These are phyloP conservation scores for Cyclura pinguis DNA, from an alignment of 2,797 vertebrate species.

Conservation along the genomic window DNA sequence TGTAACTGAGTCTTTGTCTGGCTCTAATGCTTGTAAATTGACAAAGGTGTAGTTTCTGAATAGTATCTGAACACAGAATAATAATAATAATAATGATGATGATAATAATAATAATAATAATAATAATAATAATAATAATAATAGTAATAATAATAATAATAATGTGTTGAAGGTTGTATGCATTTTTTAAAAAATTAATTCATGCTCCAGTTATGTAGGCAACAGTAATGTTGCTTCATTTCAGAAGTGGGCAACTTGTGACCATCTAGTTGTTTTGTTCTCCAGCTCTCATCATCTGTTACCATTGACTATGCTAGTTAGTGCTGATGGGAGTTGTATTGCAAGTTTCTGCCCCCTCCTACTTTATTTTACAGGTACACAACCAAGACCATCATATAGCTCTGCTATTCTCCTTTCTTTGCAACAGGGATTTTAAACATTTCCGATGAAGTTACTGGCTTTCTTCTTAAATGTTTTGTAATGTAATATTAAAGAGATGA, in stretches of 20 bases:
- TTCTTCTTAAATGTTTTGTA: constrained; percentile 40
- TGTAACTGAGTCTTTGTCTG: constrained; percentile 11
- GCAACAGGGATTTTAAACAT: constrained; percentile 42
- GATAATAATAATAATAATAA: too few relatives aligned
- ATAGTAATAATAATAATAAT: neutral
- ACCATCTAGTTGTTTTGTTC: neutral
- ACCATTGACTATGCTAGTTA: neutral
- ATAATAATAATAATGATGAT: neutral
- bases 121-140: too few relatives aligned
- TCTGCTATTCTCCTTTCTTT: constrained; percentile 20
- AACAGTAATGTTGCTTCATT: constrained; percentile 4
- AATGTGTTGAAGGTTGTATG: neutral
- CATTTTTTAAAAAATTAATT: neutral
- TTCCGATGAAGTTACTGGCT: constrained; percentile 47
- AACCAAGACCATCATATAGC: neutral
- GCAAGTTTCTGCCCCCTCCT: neutral
- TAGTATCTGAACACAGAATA: neutral
- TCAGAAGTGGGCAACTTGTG: neutral
- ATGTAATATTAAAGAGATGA: constrained; percentile 29
- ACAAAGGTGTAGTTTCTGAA: neutral
- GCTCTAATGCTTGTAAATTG: neutral
- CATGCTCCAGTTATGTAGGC: fast-evolving
- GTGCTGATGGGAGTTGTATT: neutral
- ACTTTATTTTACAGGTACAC: neutral
- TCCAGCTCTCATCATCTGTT: neutral